Evolutionary conservation across 2,888 invertebrate species (phyloP).

Genomic region (Aphidius colemani): DNA sequence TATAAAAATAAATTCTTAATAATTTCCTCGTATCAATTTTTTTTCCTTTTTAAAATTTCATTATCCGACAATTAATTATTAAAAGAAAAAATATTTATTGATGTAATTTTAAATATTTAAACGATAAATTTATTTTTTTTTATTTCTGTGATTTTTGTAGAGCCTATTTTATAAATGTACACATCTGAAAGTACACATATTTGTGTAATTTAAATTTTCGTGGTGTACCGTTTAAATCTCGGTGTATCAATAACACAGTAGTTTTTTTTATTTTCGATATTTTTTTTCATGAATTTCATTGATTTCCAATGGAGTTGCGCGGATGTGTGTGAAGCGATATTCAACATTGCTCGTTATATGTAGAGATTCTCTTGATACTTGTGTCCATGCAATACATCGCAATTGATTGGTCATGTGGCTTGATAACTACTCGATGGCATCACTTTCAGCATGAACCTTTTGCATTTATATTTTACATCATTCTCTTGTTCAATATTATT

Average conservation of each 20-base stretch:
- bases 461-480: constrained; percentile 13
- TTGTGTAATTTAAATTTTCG: neutral
- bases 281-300: constrained; percentile 51
- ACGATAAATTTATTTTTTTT: too few species aligned
- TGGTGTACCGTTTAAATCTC: constrained; percentile 49
- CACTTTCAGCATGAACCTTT: constrained; percentile 26
- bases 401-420: constrained; percentile 54
- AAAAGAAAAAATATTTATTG: too few species aligned
- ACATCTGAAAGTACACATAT: too few species aligned
- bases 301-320: constrained; percentile 54
- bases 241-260: constrained; percentile 53
- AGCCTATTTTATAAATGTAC: too few species aligned
- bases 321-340: constrained; percentile 38
- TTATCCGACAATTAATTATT: too few species aligned
- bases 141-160: too few species aligned
- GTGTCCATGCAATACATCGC: constrained; percentile 47
- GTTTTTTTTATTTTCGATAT: constrained; percentile 29
- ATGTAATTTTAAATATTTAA: too few species aligned
- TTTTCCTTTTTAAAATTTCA: too few species aligned
- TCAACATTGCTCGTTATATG: constrained; percentile 3
- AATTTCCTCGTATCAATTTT: too few species aligned
- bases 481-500: neutral
- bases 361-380: constrained; percentile 25
- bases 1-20: too few species aligned
- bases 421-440: constrained; percentile 49